These are phyloP conservation scores for Pristis pectinata DNA, from an alignment of 2,797 vertebrate genomes.

Conservation along the genomic window DNA sequence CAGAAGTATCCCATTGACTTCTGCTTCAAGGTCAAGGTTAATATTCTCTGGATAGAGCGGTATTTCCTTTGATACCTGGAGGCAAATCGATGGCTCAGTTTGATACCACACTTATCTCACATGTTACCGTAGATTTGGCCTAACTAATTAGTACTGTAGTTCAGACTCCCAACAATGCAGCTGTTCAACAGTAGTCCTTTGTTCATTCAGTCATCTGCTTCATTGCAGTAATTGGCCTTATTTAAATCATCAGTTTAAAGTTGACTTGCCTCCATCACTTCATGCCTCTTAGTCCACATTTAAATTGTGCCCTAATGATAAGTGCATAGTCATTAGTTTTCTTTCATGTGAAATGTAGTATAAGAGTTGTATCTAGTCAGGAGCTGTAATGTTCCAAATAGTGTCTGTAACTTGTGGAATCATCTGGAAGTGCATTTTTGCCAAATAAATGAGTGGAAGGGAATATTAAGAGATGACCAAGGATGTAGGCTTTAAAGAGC, in stretches of 20 bases:
- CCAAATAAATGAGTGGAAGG: neutral
- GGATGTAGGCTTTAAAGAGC: no score
- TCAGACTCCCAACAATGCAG: neutral
- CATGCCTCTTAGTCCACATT: neutral
- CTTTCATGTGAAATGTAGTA: neutral
- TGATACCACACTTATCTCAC: neutral
- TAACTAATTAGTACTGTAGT: neutral
- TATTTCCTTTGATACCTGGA: neutral
- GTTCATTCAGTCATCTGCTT: neutral
- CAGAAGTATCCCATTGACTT: neutral
- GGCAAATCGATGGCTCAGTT: neutral
- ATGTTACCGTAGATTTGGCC: neutral
- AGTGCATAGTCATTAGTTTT: neutral
- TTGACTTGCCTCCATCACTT: neutral
- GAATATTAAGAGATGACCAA: no score
- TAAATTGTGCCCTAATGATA: neutral
- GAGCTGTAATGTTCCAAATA: no score
- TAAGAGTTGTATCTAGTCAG: neutral
- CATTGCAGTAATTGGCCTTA: neutral
- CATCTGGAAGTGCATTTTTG: neutral
- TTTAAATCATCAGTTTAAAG: neutral
- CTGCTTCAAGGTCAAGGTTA: neutral
- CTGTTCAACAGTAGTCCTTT: neutral
- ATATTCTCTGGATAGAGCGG: neutral
- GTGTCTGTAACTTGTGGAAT: neutral